A percentile compares a stretch with the other conserved stretches of the same genome.
These are phyloP conservation scores for Morpho achilles DNA, from an alignment of 2,888 invertebrate species.

Conservation along the genomic window DNA sequence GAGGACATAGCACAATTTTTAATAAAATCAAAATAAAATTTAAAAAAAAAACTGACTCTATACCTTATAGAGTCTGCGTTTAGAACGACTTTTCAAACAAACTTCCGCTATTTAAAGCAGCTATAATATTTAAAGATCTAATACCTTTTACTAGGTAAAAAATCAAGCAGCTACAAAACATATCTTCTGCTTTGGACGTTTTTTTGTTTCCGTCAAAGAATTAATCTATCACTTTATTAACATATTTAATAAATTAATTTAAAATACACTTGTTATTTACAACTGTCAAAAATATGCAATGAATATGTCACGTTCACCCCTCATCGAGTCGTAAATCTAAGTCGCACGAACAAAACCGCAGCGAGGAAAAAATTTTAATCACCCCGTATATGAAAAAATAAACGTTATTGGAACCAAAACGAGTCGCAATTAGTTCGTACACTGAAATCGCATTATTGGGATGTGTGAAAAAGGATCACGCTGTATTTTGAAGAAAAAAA, in stretches of 20 bases:
- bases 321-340: conserved; percentile 14
- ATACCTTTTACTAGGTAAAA: not conserved
- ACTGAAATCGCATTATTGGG: conserved; percentile 62
- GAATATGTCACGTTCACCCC: conserved; percentile 9
- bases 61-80: too few relatives aligned
- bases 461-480: conserved; percentile 46
- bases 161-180: not conserved
- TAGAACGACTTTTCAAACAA: too few relatives aligned
- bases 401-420: conserved; percentile 39
- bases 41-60: too few relatives aligned
- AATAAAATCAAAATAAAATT: too few relatives aligned
- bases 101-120: too few relatives aligned
- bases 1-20: too few relatives aligned
- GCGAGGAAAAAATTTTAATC: conserved; percentile 22
- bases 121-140: too few relatives aligned
- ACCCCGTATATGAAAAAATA: conserved; percentile 35
- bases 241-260: not conserved
- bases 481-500: conserved; percentile 40
- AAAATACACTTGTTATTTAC: conserved; percentile 5
- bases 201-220: not conserved
- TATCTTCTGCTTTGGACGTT: not conserved
- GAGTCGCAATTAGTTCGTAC: conserved; percentile 58
- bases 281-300: conserved; percentile 8
- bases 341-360: conserved; percentile 6
- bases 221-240: not conserved